Evolutionary conservation across 1,140 invertebrate species (phyloP), one percentile per base, ranked within the genome.

Genomic region (Medauroidea extradentata): DNA sequence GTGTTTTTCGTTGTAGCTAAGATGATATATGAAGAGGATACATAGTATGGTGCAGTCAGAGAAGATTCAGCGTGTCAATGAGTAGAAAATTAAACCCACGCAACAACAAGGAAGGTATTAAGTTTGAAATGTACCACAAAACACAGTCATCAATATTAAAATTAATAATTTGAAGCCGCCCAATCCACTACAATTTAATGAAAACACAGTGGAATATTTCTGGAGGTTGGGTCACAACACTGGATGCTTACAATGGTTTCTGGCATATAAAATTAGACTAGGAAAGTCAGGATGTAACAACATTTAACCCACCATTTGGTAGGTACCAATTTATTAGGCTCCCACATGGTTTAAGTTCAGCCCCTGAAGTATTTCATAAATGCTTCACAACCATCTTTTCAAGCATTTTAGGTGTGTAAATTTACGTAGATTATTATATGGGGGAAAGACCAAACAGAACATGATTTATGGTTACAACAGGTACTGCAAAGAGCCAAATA

Each of bases 191-290:
- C n/a, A n/a, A n/a, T n/a, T n/a, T n/a, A n/a, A n/a, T n/a, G n/a
- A n/a, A n/a, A n/a, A n/a, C n/a, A n/a, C n/a, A n/a, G n/a, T n/a
- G n/a, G n/a, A n/a, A n/a, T n/a, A n/a, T n/a, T n/a, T n/a, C n/a
- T n/a, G n/a, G n/a, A n/a, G n/a, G n/a, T n/a, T 27, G 61, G 16
- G 71, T 75, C 59, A 63, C 69, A 1, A 69, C 62, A 38, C 27
- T 72, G 7, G 72, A 74, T 61, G 62, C 61, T 3, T 56, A 63
- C 53, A 59, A 61, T 42, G 73, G 67, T 14, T 72, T 67, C 54
- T 71, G 66, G 65, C 57, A 69, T 42, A 53, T 73, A 7, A 52
- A 60, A 18, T 58, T 74, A 13, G 56, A 56, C 34, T 21, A 64
- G 0, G 57, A 69, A 39, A 65, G 60, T 44, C 46, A 48, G 29